Evolutionary conservation across 2,113 vertebrate species (phyloP).

Genomic region (Tretioscincus oriximinensis): DNA sequence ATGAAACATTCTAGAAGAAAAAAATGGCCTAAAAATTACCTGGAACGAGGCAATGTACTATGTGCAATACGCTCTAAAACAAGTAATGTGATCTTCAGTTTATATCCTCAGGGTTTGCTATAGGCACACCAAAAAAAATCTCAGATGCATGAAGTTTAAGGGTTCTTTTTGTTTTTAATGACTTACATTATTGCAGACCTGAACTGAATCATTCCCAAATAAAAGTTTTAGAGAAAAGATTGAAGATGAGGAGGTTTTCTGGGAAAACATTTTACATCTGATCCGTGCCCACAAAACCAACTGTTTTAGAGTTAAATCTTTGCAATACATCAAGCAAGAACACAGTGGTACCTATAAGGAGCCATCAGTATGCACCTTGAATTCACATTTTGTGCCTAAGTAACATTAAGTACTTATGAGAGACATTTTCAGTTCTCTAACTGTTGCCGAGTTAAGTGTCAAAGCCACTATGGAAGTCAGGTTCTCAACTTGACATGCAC

Average conservation of each 20-base stretch:
- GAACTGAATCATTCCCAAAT: not conserved
- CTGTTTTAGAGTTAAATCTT: not conserved
- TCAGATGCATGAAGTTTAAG: not conserved
- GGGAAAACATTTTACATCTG: not conserved
- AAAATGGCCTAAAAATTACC: not conserved
- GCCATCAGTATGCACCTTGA: not conserved
- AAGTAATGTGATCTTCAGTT: not conserved
- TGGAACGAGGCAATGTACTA: not conserved
- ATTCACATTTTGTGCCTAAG: not conserved
- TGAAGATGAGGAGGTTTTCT: not conserved
- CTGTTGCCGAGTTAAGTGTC: slow-evolving; percentile 18
- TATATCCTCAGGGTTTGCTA: not conserved
- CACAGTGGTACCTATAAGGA: not conserved
- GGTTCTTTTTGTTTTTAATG: not conserved
- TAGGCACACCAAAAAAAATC: not conserved
- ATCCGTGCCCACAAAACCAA: not conserved
- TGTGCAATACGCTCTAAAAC: not conserved
- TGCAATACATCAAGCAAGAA: not conserved
- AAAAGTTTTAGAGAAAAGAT: not conserved
- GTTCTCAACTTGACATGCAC: slow-evolving; percentile 29
- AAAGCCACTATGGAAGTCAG: slow-evolving; percentile 16
- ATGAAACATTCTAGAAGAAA: not conserved
- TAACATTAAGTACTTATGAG: slow-evolving; percentile 11
- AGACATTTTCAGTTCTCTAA: slow-evolving; percentile 21
- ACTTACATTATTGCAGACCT: not conserved